Percentiles rank a stretch among this genome's conserved stretches.
These are phyloP conservation scores for Petaurus breviceps DNA, from an alignment of 2,113 vertebrate species.

Conservation along the genomic window DNA sequence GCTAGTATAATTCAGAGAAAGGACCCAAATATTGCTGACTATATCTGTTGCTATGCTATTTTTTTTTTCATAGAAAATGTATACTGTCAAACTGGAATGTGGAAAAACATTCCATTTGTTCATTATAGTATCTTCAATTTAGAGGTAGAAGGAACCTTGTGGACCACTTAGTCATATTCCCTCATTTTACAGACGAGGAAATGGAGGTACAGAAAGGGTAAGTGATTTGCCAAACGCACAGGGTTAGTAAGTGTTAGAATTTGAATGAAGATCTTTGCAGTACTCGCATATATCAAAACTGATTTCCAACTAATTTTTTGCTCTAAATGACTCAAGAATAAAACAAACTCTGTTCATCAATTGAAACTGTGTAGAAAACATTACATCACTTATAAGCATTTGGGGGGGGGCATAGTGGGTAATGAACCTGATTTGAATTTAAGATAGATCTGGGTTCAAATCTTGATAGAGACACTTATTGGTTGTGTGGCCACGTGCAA, in stretches of 20 bases:
- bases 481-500: not conserved
- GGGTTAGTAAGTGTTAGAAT: not conserved
- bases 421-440: not conserved
- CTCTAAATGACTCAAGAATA: not conserved
- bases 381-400: not conserved
- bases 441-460: not conserved
- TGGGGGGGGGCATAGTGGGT: not conserved
- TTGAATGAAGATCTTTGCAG: not conserved
- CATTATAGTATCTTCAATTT: not conserved
- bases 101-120: not conserved
- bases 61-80: not conserved
- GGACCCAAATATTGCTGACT: not conserved
- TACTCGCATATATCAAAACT: not conserved
- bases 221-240: not conserved
- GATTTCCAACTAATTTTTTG: not conserved
- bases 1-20: not conserved
- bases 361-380: not conserved
- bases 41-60: not conserved
- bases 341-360: not conserved
- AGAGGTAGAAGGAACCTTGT: not conserved
- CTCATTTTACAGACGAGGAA: not conserved
- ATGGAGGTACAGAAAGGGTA: not conserved
- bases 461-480: not conserved
- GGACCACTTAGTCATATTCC: not conserved
- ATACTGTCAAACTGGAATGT: not conserved